Base-by-base conservation (phyloP, 2,888 invertebrate species). In the Bellardia bayeri region DNA sequence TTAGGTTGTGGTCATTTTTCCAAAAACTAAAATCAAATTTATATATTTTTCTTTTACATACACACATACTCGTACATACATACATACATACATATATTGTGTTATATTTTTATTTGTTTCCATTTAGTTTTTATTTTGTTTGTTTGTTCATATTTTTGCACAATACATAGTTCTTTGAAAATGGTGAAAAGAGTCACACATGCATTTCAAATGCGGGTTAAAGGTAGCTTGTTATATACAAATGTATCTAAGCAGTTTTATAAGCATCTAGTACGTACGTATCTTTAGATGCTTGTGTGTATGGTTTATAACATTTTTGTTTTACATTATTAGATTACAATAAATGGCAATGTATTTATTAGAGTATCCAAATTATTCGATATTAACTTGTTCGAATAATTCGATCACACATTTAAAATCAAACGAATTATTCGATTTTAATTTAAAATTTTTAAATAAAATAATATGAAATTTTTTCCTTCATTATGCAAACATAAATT, bases 1-100 rank as follows among this genome's bases (percentile, higher is more conserved):
- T 80, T 87, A 23, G 58, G 54, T 82, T 82, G 83, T 80, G 84
- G 84, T 87, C 84, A 84, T 78, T 84, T 72, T 84, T 74, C 63
- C 16, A 72, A 45, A 54, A 69, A 69, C 23, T 23, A 45, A 69
- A 58, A 68, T 30, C 51, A 63, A 64, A 79, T 23, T 61, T 45
- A 51, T 51, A 51, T 14, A 61, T 71, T 54, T 40, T 84, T 72
- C 30, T 69, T 71, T 54, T 54, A 79, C 72, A 30, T 58, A 63
- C 64, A 72, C 40, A 45, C 30, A 37, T 42, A 9, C 54, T 64
- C 49, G 5, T 1, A 23, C 23, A 23, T 54, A 79, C 72, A 9
- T 58, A 63, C 64, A 72, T 49, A 45, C 30, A 37, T 42, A 9
- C 54, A 33, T 49, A 13, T 6, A 16, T 74, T 14, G 45, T 14